Percentiles rank a stretch among this genome's conserved stretches.
These are phyloP conservation scores for Catocala nupta DNA, from an alignment of 2,888 invertebrate genomes.

Conservation along the genomic window DNA sequence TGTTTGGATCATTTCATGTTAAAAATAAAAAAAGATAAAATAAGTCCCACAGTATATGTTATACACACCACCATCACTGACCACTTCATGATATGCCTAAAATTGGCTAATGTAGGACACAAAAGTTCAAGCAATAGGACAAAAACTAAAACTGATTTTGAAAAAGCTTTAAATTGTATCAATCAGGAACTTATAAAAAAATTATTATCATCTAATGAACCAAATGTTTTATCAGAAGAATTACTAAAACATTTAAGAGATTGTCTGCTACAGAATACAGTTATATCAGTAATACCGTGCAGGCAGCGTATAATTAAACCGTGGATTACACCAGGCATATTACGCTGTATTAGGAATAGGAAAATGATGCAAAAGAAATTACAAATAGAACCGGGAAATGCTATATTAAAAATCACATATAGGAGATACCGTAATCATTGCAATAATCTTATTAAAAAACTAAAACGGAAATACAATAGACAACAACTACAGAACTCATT, in stretches of 20 bases:
- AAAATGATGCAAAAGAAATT: neutral
- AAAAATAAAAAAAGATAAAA: neutral
- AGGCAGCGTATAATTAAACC: neutral
- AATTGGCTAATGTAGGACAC: neutral
- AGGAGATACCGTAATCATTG: neutral
- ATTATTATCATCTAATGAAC: neutral
- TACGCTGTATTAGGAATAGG: neutral
- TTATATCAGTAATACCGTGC: neutral
- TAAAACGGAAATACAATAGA: neutral
- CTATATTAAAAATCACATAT: neutral
- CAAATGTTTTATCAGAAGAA: neutral
- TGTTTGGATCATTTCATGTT: constrained; percentile 1
- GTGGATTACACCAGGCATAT: constrained; percentile 1
- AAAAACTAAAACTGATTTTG: neutral
- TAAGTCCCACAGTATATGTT: neutral
- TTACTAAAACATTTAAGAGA: neutral
- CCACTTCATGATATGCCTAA: neutral
- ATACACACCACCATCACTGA: neutral
- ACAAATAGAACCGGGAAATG: neutral
- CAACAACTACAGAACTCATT: neutral
- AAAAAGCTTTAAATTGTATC: neutral
- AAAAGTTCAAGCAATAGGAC: neutral
- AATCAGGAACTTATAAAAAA: neutral
- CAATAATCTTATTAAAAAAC: no score
- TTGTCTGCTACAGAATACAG: neutral